These are phyloP conservation scores for Fissipunctia ypsillon DNA, from an alignment of 2,888 invertebrate genomes.

Conservation along the genomic window DNA sequence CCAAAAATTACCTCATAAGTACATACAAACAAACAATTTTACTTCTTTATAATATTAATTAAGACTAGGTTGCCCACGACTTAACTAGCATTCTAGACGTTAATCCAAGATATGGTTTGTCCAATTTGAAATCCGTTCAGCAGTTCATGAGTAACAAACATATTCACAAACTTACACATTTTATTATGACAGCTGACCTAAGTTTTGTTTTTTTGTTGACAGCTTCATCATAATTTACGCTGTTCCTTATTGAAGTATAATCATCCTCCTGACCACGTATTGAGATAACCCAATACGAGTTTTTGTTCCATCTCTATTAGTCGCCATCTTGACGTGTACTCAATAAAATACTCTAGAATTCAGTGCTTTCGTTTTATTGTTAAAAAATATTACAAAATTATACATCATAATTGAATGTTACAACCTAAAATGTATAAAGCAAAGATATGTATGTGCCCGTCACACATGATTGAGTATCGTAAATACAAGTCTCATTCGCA, in stretches of 20 bases:
- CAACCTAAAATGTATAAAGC: slow-evolving; percentile 57
- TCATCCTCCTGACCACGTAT: neutral
- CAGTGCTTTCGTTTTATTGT: slow-evolving; percentile 36
- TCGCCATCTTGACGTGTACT: no score
- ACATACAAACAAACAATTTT: neutral
- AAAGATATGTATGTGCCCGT: slow-evolving; percentile 46
- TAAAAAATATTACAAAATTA: slow-evolving; percentile 44
- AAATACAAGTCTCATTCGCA: slow-evolving; percentile 48
- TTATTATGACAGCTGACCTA: neutral
- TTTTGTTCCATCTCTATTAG: neutral
- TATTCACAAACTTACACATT: neutral
- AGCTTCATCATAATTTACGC: neutral
- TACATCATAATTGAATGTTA: slow-evolving; percentile 48
- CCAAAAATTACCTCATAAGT: neutral
- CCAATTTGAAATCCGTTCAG: neutral
- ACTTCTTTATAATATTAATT: neutral
- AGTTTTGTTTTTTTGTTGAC: neutral
- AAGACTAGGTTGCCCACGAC: neutral
- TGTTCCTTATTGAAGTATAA: neutral
- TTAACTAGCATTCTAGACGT: neutral
- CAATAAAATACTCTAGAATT: neutral
- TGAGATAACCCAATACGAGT: no score
- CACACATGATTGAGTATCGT: slow-evolving; percentile 48
- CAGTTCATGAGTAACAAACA: neutral
- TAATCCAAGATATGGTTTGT: neutral